Evolutionary conservation across 2,888 invertebrate genomes (phyloP), one percentile per base, ranked within the genome.

Genomic region (Phortica magna): DNA sequence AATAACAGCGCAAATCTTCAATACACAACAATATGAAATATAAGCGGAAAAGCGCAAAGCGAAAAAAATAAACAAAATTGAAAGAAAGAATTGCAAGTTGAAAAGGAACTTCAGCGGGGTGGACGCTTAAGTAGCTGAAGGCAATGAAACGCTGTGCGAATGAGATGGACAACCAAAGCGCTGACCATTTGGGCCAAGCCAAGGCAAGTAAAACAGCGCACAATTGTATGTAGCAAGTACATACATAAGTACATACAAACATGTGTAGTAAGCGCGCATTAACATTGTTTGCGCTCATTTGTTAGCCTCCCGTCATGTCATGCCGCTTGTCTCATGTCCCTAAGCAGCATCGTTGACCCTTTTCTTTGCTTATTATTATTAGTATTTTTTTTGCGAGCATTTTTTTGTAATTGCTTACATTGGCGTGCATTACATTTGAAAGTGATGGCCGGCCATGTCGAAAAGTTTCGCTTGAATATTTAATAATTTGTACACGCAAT

Each of bases 71-170:
- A n/a, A n/a, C n/a, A n/a, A n/a, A n/a, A n/a, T n/a, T n/a, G n/a
- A n/a, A n/a, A n/a, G n/a, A n/a, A n/a, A n/a, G n/a, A n/a, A n/a
- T n/a, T n/a, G n/a, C 31, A 31, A 31, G 31, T 31, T 3, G 31
- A 3, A 31, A 31, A 31, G 5, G 31, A 31, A 31, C 31, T 31
- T 31, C 31, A 31, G 5, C 31, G 2, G 31, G 31, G 5, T n/a
- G 5, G 31, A 31, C 31, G 31, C 31, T 4, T 31, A 31, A 31
- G 31, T 31, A 31, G 31, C 31, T 31, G 19, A 43, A 4, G 22
- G n/a, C 53, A 1, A 12, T 12, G 22, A 55, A 31, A 55, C 3
- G 83, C 84, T 82, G 83, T 84, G 82, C 83, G 71, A 12, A 14
- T n/a, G 19, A 70, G 70, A 31, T 6, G 22, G n/a, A 31, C 31